Conservation (phyloP, 2,888 invertebrate genomes). For the Nomada fucata region DNA sequence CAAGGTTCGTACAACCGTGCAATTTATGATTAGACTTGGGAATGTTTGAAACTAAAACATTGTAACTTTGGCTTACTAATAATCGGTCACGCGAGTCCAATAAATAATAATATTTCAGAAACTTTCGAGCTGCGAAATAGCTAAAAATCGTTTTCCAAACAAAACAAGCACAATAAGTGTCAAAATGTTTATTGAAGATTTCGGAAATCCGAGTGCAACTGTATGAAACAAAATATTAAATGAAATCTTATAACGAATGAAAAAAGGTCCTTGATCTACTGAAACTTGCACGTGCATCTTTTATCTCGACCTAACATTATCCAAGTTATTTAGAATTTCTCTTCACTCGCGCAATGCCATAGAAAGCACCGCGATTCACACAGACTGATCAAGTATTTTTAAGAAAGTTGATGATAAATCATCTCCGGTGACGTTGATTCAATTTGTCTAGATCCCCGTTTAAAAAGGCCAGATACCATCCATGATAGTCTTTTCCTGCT, state of each 20-base stretch:
- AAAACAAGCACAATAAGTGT: too few species aligned
- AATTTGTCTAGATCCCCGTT: conserved; percentile 68
- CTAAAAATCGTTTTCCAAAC: too few species aligned
- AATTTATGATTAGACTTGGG: not conserved
- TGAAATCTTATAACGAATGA: not conserved
- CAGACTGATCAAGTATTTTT: conserved; percentile 54
- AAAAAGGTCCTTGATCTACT: not conserved
- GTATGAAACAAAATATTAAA: not conserved
- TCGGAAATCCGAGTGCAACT: not conserved
- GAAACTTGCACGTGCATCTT: not conserved
- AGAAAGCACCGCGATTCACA: conserved; percentile 46
- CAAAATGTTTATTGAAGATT: not conserved
- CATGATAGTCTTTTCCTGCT: conserved; percentile 64
- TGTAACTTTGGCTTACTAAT: too few species aligned
- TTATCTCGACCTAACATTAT: not conserved
- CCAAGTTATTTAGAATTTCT: conserved; percentile 13
- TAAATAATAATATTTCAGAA: too few species aligned
- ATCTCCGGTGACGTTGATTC: conserved; percentile 70
- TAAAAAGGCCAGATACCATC: conserved; percentile 61
- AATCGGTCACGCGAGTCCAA: too few species aligned
- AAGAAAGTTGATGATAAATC: conserved; percentile 69
- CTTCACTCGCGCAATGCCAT: conserved; percentile 8
- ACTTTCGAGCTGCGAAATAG: too few species aligned
- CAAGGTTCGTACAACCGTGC: conserved; percentile 5
- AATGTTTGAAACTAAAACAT: too few species aligned